Base-by-base conservation (phyloP, 2,888 invertebrate genomes). In the Micropterix aruncella region DNA sequence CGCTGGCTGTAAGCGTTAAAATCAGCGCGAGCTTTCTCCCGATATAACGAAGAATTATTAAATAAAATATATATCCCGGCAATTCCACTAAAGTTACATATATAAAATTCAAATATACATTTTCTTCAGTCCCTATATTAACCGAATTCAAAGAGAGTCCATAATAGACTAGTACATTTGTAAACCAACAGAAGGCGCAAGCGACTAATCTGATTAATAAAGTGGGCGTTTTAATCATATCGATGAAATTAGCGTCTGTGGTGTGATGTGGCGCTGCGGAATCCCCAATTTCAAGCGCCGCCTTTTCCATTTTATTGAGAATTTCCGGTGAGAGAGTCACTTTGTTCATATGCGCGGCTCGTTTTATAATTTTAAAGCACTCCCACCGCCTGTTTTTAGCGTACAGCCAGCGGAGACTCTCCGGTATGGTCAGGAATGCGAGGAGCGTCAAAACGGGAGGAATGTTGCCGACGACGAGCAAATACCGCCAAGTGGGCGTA, bases 1-100 rank as follows among this genome's bases (percentile, higher is more conserved):
- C 69, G 42, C 70, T 70, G 14, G 67, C 44, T 3, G 70, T 47
- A 50, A 66, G 69, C 1, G 69, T 60, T 9, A 53, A 57, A 43
- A 59, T 59, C 15, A 69, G 55, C 1, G 65, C 63, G 19, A 57
- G 52, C 50, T 65, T 64, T 41, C 66, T 55, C 38, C 70, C 70
- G 15, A 61, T 52, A 41, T 52, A 54, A 46, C 71, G 66, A 38
- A 72, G 60, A 38, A 70, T 53, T 38, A 65, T 7, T 7, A 27
- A 27, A 27, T 27, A 27, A 27, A 27, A 27, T 27, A 27, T 27
- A 27, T 27, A 27, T 27, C 27, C 27, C 7, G 27, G 27, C 12
- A 27, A 27, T 12, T 27, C 27, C 12, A 27, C 12, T 27, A 27
- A 27, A 5, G 27, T 7, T 12, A 27, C 27, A 5, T 7, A 27